Percentiles rank a stretch among this genome's conserved stretches.
Evolutionary conservation across 1,140 invertebrate genomes (phyloP).

Genomic region (Diploscapter pachys): DNA sequence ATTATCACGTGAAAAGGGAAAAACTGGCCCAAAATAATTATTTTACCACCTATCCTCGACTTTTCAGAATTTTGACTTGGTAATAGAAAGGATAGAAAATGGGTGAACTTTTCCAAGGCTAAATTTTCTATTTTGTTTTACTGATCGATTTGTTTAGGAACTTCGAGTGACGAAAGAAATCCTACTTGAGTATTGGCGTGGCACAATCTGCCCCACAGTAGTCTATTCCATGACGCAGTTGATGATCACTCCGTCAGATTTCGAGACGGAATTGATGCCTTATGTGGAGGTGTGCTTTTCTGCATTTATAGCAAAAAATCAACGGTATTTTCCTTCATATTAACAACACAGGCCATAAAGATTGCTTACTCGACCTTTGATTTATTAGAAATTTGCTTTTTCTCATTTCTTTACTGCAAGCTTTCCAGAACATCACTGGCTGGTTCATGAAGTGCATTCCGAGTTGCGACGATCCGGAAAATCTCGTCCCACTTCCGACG

Average conservation of each 20-base stretch:
- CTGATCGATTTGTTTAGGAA: not conserved
- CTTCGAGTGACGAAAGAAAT: constrained; percentile 10
- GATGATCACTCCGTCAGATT: constrained; percentile 7
- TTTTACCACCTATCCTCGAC: not conserved
- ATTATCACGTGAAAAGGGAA: no score
- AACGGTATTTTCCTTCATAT: not conserved
- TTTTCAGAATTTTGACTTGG: not conserved
- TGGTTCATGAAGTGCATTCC: constrained; percentile 12
- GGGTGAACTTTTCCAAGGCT: not conserved
- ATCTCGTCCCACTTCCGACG: not conserved
- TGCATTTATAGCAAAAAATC: not conserved
- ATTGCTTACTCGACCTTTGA: not conserved
- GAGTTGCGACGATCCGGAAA: not conserved
- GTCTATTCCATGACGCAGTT: constrained; percentile 7
- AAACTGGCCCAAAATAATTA: no score
- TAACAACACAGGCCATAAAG: not conserved
- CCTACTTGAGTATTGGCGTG: constrained; percentile 10
- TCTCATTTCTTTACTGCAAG: not conserved
- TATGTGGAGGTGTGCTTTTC: constrained; percentile 13
- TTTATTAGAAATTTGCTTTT: not conserved
- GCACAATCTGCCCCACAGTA: constrained; percentile 7
- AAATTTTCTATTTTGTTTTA: not conserved
- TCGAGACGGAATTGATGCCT: constrained; percentile 18
- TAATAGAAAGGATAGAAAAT: not conserved
- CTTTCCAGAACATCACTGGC: constrained; percentile 7